Conservation (phyloP, 2,888 invertebrate genomes). For the Lordiphosa andalusiaca region DNA sequence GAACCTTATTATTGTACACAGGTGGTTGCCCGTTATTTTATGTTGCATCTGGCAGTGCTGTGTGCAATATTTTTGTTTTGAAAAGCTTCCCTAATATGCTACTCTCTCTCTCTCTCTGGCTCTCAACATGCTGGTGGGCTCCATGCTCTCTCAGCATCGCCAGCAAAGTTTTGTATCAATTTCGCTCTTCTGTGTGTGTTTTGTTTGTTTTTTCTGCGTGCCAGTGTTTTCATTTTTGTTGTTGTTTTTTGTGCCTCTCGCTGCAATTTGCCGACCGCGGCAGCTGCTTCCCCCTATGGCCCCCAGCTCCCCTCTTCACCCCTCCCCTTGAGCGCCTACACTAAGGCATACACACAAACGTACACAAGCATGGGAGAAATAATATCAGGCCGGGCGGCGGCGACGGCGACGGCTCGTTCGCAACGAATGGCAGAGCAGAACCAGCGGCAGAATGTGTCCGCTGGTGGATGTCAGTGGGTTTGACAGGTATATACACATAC, state of each 20-base stretch:
- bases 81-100: constrained; percentile 19
- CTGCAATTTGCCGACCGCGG: constrained; percentile 66
- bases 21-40: constrained; percentile 23
- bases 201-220: constrained; percentile 67
- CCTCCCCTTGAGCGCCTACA: constrained; percentile 24
- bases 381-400: constrained; percentile 59
- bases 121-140: not conserved
- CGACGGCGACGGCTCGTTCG: constrained; percentile 28
- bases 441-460: constrained; percentile 35
- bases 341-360: constrained; percentile 35
- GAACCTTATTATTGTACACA: constrained; percentile 11
- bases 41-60: constrained; percentile 23
- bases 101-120: constrained; percentile 7
- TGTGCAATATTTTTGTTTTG: constrained; percentile 36
- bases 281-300: constrained; percentile 5
- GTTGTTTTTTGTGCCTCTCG: constrained; percentile 58
- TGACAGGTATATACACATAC: constrained; percentile 8
- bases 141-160: constrained; percentile 49
- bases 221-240: constrained; percentile 54
- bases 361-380: constrained; percentile 22
- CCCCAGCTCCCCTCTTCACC: not conserved
- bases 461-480: constrained; percentile 1
- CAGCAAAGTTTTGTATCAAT: constrained; percentile 55
- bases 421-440: constrained; percentile 23
- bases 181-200: constrained; percentile 63